Percentiles rank a stretch among this genome's conserved stretches.
phyloP scores from a whole-genome alignment of 2,113 vertebrate genomes.

The Corapipo altera region DNA sequence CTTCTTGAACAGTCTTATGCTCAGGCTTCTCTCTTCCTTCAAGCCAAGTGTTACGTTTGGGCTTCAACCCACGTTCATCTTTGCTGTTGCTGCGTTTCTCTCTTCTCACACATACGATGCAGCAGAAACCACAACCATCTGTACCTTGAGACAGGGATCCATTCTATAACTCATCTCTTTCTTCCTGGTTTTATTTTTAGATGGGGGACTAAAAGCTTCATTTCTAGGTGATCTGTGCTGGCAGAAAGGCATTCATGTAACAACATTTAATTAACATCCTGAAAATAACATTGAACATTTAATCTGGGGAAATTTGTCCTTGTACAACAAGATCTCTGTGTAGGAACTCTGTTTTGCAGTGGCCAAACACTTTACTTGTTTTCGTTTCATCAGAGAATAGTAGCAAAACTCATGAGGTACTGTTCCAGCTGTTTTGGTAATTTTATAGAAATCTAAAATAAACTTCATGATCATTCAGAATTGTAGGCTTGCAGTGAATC shows the following conservation, averaged over 20 bases:
- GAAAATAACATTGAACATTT: neutral
- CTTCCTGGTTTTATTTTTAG: neutral
- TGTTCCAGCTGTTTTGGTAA: neutral
- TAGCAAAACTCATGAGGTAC: neutral
- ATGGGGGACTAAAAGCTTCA: neutral
- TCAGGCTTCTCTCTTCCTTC: neutral
- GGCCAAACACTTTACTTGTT: neutral
- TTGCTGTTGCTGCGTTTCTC: neutral
- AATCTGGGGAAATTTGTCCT: neutral
- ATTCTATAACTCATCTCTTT: neutral
- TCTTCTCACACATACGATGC: rapidly evolving
- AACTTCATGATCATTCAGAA: neutral
- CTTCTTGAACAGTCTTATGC: neutral
- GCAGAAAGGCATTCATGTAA: neutral
- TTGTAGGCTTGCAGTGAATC: neutral
- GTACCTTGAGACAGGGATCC: neutral
- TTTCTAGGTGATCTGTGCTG: neutral
- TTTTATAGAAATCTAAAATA: neutral
- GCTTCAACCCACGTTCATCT: neutral
- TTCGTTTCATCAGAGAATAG: neutral
- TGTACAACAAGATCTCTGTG: neutral
- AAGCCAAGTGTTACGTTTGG: neutral
- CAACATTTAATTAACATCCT: neutral
- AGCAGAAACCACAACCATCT: neutral
- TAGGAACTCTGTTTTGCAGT: neutral